Percentiles rank a stretch among this genome's conserved stretches.
Evolutionary conservation across 2,797 vertebrate genomes (phyloP).

Genomic region (Carapus acus): DNA sequence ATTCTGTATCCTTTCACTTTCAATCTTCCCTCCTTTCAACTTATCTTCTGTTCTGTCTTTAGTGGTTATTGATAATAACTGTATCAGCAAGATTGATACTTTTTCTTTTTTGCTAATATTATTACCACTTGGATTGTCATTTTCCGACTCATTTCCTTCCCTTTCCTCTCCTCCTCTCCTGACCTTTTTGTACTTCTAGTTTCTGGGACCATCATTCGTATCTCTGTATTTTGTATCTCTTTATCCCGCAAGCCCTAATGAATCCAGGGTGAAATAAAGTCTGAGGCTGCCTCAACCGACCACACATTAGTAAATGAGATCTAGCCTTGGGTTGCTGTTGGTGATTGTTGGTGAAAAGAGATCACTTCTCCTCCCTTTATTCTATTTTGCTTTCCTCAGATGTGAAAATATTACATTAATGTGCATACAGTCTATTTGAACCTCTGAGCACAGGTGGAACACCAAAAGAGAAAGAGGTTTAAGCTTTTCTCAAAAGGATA

Average conservation of each 20-base stretch:
- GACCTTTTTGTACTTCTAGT: constrained; percentile 33
- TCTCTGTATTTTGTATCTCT: constrained; percentile 54
- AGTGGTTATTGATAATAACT: constrained; percentile 28
- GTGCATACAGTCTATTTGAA: constrained; percentile 70
- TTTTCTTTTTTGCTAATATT: constrained; percentile 8
- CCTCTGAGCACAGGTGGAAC: constrained; percentile 68
- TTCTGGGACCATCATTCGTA: constrained; percentile 46
- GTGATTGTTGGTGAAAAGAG: constrained; percentile 64
- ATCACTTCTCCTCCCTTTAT: constrained; percentile 62
- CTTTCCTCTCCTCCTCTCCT: constrained; percentile 33
- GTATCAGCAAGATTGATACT: constrained; percentile 8
- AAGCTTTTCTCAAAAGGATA: constrained; percentile 70
- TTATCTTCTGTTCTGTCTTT: constrained; percentile 2
- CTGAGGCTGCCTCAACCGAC: constrained; percentile 57
- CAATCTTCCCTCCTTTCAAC: constrained; percentile 23
- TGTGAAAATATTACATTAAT: constrained; percentile 63
- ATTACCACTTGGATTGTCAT: background rate
- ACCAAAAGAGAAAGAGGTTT: constrained; percentile 75
- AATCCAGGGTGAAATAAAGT: constrained; percentile 45
- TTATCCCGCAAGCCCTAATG: constrained; percentile 57
- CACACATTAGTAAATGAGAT: constrained; percentile 75
- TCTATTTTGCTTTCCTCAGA: constrained; percentile 61
- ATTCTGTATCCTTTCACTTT: constrained; percentile 21
- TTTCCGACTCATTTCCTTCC: background rate
- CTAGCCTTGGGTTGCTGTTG: constrained; percentile 59